Base-by-base conservation (phyloP, 2,888 invertebrate genomes). In the Dryocosmus kuriphilus region DNA sequence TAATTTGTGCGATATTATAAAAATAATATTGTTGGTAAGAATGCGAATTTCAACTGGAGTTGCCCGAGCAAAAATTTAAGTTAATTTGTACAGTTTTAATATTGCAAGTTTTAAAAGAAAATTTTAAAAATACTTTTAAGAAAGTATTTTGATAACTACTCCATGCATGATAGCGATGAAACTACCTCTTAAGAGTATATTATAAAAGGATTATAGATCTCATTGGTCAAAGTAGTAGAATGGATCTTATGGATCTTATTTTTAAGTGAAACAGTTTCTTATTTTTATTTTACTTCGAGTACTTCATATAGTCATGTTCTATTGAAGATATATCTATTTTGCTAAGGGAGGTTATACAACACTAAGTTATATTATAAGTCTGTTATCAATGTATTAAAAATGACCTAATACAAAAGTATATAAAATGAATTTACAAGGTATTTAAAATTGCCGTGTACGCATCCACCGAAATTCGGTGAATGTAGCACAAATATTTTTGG, bases 361-460 rank as follows among this genome's bases (percentile, higher is more conserved):
- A 71, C 32, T 71, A 51, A 71, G n/a, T n/a, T 71, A 51, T 30
- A 55, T 51, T 51, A 27, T 71, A 71, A 51, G 30, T 71, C 30
- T 51, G 55, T 51, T 51, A 71, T 51, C 32, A 71, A 51, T 71
- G 32, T 71, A 30, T 22, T 6, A 16, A 51, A 30, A 46, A 51
- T 46, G 32, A 27, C 2, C 22, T 22, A 27, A 27, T 60, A 6
- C 16, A 60, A 27, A 60, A 60, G 5, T 60, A 14, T 6, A 60
- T 8, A 9, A 55, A 22, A 22, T 30, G 9, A 55, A 30, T 27
- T 24, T 51, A 51, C 14, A 30, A 55, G 16, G 22, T 55, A n/a
- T 51, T 32, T 51, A 51, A n/a, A n/a, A n/a, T n/a, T n/a, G n/a
- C n/a, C n/a, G n/a, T n/a, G n/a, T n/a, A n/a, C n/a, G n/a, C n/a